Conservation (phyloP, 2,797 vertebrate genomes). For the Anabas testudineus region DNA sequence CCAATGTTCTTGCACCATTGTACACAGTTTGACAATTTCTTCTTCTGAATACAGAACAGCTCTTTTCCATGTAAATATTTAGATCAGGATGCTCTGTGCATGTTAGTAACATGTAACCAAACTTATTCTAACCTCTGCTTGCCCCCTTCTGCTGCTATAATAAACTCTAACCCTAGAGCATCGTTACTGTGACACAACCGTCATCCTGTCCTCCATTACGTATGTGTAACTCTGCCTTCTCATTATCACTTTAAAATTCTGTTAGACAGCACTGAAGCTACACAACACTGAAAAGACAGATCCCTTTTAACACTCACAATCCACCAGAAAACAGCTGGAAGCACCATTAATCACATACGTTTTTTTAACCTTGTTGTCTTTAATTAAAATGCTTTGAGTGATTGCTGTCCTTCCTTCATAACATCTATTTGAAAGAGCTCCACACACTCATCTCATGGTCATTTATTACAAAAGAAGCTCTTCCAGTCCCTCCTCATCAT, state of each 20-base stretch:
- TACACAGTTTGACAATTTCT: too few relatives aligned
- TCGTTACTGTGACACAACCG: slow-evolving; percentile 1
- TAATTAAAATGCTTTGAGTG: slow-evolving; percentile 52
- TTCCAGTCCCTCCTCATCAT: slow-evolving; percentile 39
- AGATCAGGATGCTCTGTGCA: not conserved
- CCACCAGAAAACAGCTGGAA: slow-evolving; percentile 20
- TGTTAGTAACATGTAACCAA: not conserved
- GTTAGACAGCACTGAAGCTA: slow-evolving; percentile 3
- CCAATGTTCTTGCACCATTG: too few relatives aligned
- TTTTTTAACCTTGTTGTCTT: slow-evolving; percentile 21
- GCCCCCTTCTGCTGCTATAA: not conserved
- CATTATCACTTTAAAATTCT: slow-evolving; percentile 40
- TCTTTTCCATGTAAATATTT: not conserved
- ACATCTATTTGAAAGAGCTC: slow-evolving; percentile 31
- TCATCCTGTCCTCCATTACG: slow-evolving; percentile 17
- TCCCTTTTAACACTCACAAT: slow-evolving; percentile 20
- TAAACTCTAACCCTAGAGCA: not conserved
- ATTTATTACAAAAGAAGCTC: slow-evolving; percentile 39
- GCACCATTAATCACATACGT: slow-evolving; percentile 16
- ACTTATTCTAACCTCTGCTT: not conserved
- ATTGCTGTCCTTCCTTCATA: slow-evolving; percentile 21
- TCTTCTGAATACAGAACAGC: too few relatives aligned
- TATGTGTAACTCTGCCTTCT: slow-evolving; percentile 20
- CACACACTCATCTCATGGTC: slow-evolving; percentile 52
- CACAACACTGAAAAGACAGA: slow-evolving; percentile 17